phyloP scores from a whole-genome alignment of 2,797 vertebrate genomes.

The Masticophis lateralis region DNA sequence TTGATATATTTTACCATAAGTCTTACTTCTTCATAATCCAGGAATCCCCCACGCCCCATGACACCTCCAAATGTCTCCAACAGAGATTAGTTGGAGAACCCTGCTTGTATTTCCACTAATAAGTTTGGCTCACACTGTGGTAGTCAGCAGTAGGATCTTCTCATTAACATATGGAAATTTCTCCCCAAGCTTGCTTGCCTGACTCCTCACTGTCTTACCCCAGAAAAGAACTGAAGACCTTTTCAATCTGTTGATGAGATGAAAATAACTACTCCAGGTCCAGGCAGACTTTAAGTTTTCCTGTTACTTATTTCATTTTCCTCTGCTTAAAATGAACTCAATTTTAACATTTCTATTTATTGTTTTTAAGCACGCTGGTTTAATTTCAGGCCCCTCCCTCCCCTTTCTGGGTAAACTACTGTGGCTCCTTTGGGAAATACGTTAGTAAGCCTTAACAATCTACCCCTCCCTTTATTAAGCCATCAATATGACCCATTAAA shows the following conservation, averaged over 20 bases:
- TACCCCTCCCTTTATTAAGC: not conserved
- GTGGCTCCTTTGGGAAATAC: not conserved
- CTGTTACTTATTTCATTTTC: not conserved
- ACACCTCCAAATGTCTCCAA: not conserved
- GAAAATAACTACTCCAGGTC: not conserved
- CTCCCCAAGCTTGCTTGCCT: not conserved
- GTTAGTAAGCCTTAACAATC: not conserved
- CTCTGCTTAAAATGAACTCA: not conserved
- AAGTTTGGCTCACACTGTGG: not conserved
- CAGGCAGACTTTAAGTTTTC: not conserved
- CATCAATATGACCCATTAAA: not conserved
- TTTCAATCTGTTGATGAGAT: not conserved
- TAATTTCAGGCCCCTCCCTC: not conserved
- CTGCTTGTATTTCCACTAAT: not conserved
- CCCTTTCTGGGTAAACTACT: not conserved
- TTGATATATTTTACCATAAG: not conserved
- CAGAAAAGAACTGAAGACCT: not conserved
- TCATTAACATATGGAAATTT: not conserved
- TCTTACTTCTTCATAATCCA: not conserved
- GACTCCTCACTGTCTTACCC: not conserved
- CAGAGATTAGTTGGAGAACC: not conserved
- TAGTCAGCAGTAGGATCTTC: not conserved
- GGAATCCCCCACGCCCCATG: accelerated
- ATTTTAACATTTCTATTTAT: not conserved
- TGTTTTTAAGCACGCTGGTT: not conserved